Conservation (phyloP, 92 coral and sea anemone species). For the Phenganax marumi region DNA sequence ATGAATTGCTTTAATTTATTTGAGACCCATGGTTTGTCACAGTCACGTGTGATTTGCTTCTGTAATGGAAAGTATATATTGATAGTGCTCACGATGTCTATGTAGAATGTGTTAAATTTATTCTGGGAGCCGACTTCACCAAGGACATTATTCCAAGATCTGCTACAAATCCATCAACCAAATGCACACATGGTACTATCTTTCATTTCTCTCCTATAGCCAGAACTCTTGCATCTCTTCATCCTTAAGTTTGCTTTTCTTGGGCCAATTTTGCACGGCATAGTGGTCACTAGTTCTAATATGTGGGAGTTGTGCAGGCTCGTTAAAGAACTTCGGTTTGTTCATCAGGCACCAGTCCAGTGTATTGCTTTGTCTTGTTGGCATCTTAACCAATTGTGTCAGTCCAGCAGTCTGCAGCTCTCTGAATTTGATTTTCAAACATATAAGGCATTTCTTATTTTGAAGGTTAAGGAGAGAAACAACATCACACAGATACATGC, state of each 20-base stretch:
- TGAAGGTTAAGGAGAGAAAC: no score
- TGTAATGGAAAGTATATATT: constrained; percentile 47
- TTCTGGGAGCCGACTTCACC: constrained; percentile 3
- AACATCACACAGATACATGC: no score
- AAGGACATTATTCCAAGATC: constrained; percentile 12
- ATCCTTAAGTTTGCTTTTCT: no score
- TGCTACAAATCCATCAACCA: constrained; percentile 20
- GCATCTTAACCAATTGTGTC: background rate
- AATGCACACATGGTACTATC: constrained; percentile 32
- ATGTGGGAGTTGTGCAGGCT: background rate
- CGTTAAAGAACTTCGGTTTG: background rate
- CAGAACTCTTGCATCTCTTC: background rate
- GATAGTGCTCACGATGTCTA: constrained; percentile 39
- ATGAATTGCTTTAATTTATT: constrained; percentile 43
- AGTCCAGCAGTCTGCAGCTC: no score
- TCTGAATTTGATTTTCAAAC: no score
- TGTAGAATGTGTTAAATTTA: constrained; percentile 1
- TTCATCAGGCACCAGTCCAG: background rate
- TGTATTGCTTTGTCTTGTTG: background rate
- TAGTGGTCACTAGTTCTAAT: background rate
- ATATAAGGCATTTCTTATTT: no score
- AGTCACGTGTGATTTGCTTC: constrained; percentile 25
- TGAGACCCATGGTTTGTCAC: constrained; percentile 37
- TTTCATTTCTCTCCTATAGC: constrained; percentile 33
- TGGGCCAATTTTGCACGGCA: no score